These are phyloP conservation scores for Caenorhabditis wallacei DNA, from an alignment of 2,888 invertebrate genomes.

Conservation along the genomic window DNA sequence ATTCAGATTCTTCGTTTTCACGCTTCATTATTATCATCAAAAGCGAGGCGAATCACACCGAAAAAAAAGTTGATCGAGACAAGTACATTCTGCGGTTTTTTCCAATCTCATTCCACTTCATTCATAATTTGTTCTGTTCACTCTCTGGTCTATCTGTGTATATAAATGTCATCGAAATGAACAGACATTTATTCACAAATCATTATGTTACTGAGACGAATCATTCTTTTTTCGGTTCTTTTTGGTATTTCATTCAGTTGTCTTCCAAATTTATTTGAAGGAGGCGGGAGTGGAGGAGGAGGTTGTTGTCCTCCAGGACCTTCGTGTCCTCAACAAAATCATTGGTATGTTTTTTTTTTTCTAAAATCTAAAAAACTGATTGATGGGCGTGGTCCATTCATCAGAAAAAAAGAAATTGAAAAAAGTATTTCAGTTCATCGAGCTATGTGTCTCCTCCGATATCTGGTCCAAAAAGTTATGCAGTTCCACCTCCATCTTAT, in stretches of 20 bases:
- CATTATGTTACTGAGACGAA: slow-evolving; percentile 25
- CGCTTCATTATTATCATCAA: slow-evolving; percentile 59
- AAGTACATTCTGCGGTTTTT: slow-evolving; percentile 56
- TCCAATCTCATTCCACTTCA: slow-evolving; percentile 2
- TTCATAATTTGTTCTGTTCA: background rate
- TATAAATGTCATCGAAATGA: slow-evolving; percentile 46
- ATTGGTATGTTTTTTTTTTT: slow-evolving; percentile 37
- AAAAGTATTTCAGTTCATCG: slow-evolving; percentile 23
- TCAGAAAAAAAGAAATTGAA: background rate
- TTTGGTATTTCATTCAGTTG: slow-evolving; percentile 23
- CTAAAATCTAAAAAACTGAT: too few relatives aligned
- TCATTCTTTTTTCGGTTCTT: slow-evolving; percentile 13
- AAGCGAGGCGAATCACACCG: background rate
- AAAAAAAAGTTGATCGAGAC: slow-evolving; percentile 45
- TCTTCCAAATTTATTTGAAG: slow-evolving; percentile 19
- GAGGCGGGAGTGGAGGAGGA: slow-evolving; percentile 36
- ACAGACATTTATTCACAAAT: slow-evolving; percentile 17
- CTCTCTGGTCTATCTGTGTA: slow-evolving; percentile 9
- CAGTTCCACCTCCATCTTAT: slow-evolving; percentile 46
- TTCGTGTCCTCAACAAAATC: slow-evolving; percentile 32
- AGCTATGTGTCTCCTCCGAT: slow-evolving; percentile 41
- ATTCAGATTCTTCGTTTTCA: slow-evolving; percentile 31
- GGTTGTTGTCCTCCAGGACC: slow-evolving; percentile 48
- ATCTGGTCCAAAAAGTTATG: slow-evolving; percentile 40
- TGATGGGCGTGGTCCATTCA: too few relatives aligned